These are phyloP conservation scores for Bucorvus abyssinicus DNA, from an alignment of 2,797 vertebrate species.

Conservation along the genomic window DNA sequence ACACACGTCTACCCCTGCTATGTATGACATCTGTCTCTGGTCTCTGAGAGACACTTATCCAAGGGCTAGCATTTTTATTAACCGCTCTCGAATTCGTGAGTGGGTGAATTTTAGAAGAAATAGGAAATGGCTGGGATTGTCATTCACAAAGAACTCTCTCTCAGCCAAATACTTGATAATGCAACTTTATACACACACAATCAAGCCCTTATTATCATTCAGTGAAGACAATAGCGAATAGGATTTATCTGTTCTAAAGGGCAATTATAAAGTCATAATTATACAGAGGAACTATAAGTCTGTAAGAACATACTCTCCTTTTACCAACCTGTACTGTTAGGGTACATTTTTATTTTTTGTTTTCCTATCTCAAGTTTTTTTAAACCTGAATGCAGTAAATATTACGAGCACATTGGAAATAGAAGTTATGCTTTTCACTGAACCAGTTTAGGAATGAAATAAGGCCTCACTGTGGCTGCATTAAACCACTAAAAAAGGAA, in stretches of 20 bases:
- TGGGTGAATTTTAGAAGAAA: neutral
- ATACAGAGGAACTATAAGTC: neutral
- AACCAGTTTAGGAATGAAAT: neutral
- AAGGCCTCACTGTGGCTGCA: neutral
- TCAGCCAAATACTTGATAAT: neutral
- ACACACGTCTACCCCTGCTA: neutral
- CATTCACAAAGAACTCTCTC: neutral
- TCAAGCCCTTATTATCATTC: neutral
- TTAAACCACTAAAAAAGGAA: neutral
- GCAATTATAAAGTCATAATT: neutral
- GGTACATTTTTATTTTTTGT: neutral
- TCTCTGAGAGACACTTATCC: neutral
- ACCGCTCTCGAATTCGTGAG: neutral
- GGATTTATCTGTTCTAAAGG: neutral
- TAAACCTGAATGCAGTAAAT: neutral
- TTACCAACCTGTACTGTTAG: neutral
- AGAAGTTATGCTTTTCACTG: neutral
- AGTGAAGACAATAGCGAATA: neutral
- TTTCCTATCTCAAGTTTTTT: neutral
- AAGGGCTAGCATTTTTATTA: neutral
- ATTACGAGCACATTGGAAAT: neutral
- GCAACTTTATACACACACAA: neutral
- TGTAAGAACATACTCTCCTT: neutral
- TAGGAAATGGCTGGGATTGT: neutral
- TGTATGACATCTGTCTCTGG: neutral